phyloP scores from a whole-genome alignment of 1,140 invertebrate genomes.

The Piezodorus guildinii region DNA sequence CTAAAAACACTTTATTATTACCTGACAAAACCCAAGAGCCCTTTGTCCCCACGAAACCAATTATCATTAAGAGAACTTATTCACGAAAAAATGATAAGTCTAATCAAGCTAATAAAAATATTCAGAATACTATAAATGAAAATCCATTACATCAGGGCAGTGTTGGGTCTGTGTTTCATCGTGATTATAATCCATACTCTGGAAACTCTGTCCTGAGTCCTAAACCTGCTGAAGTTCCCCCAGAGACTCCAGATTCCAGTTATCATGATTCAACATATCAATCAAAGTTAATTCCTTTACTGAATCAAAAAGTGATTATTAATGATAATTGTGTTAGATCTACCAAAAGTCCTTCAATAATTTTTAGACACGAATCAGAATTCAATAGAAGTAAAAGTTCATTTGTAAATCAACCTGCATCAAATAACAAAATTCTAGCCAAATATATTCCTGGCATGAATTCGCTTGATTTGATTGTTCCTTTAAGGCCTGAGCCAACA shows the following conservation, averaged over 20 bases:
- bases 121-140: background rate
- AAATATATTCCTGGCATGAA: conserved; percentile 41
- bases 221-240: conserved; percentile 20
- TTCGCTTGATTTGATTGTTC: conserved; percentile 43
- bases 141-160: background rate
- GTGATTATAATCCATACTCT: background rate
- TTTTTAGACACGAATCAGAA: conserved; percentile 13
- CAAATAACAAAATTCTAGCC: conserved; percentile 35
- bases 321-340: too few species aligned
- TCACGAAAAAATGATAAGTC: too few species aligned
- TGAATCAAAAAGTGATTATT: background rate
- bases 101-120: background rate
- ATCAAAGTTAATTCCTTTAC: background rate
- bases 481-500: conserved; percentile 39
- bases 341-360: too few species aligned
- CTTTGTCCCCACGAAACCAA: too few species aligned
- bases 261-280: background rate
- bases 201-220: background rate
- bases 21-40: too few species aligned
- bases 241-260: conserved; percentile 5
- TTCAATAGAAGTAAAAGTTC: too few species aligned
- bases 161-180: background rate
- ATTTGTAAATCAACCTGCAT: too few species aligned
- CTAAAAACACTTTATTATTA: too few species aligned
- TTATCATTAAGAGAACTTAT: too few species aligned